phyloP scores from a whole-genome alignment of 2,797 vertebrate species.

The Trichosurus vulpecula region DNA sequence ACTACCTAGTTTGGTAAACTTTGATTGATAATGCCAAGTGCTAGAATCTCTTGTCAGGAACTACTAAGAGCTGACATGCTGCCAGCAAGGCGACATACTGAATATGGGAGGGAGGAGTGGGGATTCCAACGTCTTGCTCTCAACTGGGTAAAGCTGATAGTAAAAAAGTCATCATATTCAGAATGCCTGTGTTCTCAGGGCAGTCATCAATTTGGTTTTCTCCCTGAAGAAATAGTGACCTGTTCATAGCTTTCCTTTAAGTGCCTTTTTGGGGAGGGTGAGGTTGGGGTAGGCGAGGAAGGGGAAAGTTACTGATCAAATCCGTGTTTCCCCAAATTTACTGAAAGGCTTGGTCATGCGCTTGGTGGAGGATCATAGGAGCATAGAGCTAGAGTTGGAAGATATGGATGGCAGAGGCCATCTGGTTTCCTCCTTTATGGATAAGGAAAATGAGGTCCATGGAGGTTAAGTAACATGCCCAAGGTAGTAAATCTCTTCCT shows the following conservation, averaged over 20 bases:
- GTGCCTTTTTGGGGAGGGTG: fast-evolving
- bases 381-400: neutral
- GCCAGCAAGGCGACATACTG: neutral
- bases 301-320: neutral
- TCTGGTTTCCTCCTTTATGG: neutral
- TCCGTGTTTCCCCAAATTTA: neutral
- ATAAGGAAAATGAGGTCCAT: neutral
- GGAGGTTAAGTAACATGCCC: neutral
- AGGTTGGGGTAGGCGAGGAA: neutral
- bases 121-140: neutral
- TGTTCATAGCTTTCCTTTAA: fast-evolving
- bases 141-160: neutral
- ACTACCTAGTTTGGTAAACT: neutral
- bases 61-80: neutral
- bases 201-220: neutral
- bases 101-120: neutral
- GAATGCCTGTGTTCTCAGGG: neutral
- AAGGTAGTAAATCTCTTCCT: neutral
- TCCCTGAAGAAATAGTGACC: neutral
- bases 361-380: neutral
- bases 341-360: neutral
- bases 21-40: neutral
- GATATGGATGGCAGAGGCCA: neutral
- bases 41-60: neutral
- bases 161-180: neutral